Conservation (phyloP, 1,140 invertebrate species). For the Meloidogyne floridensis region DNA sequence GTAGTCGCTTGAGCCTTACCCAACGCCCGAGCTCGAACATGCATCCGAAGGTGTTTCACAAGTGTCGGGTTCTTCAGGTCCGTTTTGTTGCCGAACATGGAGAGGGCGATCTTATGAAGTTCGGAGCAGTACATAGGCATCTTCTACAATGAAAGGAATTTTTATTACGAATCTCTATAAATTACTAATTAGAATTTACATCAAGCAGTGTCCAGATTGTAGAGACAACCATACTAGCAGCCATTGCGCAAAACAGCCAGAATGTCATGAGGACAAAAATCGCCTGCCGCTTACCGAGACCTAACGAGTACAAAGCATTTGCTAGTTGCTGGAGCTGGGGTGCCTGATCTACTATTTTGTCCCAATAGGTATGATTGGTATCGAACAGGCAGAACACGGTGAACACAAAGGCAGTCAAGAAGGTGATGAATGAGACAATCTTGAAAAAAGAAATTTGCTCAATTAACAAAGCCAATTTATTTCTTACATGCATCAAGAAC, state of each 20-base stretch:
- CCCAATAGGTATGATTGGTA: background rate
- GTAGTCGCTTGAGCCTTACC: background rate
- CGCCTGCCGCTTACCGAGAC: background rate
- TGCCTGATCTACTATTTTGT: background rate
- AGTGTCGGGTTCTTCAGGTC: conserved; percentile 2
- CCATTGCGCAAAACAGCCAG: conserved; percentile 4
- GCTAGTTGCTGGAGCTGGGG: background rate
- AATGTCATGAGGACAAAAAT: background rate
- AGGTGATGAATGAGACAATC: background rate
- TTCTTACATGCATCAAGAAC: background rate
- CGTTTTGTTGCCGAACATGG: conserved; percentile 8
- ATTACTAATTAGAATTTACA: background rate
- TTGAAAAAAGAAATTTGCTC: background rate
- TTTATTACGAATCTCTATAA: background rate
- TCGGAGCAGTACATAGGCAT: background rate
- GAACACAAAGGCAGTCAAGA: background rate
- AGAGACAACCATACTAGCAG: background rate
- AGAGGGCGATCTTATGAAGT: background rate
- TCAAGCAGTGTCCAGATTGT: conserved; percentile 6
- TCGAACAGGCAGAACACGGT: background rate
- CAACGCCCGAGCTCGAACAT: conserved; percentile 1
- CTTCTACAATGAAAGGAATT: background rate
- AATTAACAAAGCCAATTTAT: background rate
- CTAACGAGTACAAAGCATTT: background rate
- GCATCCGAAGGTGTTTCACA: background rate